Evolutionary conservation across 35 echinoderm and acorn worm genomes (phyloP).

Genomic region (Patiria miniata): DNA sequence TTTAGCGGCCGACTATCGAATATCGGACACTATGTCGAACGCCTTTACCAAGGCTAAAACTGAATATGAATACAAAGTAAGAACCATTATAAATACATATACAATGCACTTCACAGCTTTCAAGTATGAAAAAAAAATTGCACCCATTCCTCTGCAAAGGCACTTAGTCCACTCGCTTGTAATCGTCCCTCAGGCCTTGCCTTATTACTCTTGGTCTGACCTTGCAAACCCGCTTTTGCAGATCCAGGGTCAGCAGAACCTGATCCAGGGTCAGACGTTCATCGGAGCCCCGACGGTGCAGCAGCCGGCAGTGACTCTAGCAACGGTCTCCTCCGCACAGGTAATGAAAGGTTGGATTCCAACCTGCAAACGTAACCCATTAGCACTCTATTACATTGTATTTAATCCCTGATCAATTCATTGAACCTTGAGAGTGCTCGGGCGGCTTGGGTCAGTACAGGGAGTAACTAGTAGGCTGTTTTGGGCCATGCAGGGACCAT

Average conservation of each 20-base stretch:
- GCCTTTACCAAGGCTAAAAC: too few species aligned
- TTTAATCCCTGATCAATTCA: neutral
- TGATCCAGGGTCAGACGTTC: conserved; percentile 42
- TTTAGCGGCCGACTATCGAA: too few species aligned
- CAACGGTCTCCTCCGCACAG: conserved; percentile 28
- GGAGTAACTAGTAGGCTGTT: neutral
- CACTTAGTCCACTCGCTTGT: too few species aligned
- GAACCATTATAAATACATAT: too few species aligned
- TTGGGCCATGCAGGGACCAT: neutral
- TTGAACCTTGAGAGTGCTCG: neutral
- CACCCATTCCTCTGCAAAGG: too few species aligned
- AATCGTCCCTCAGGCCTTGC: too few species aligned
- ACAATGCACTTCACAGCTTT: too few species aligned
- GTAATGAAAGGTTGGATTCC: neutral
- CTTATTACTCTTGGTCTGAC: too few species aligned
- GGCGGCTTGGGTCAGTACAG: neutral
- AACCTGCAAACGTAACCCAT: neutral
- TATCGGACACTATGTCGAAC: too few species aligned
- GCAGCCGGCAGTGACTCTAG: conserved; percentile 38
- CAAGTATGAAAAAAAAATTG: too few species aligned
- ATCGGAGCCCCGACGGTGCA: conserved; percentile 39
- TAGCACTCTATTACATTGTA: neutral
- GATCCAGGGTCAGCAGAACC: conserved; percentile 37
- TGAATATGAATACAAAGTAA: too few species aligned
- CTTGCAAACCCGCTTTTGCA: neutral